Evolutionary conservation across 2,888 invertebrate genomes (phyloP), one percentile per base, ranked within the genome.

Genomic region (Eubasilissa splendida): DNA sequence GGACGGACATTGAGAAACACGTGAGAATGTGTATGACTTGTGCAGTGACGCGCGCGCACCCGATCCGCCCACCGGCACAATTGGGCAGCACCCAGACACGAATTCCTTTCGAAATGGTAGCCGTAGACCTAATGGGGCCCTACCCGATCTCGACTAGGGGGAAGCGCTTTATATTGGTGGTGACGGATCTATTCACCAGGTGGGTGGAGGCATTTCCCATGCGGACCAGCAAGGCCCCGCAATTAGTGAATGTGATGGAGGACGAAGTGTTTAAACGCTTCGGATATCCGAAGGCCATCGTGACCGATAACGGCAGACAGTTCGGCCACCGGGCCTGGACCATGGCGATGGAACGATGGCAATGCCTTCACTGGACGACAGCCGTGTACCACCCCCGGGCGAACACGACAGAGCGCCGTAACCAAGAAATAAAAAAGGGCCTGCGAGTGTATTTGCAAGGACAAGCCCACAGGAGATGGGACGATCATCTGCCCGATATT

Each of bases 151-250:
- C 83, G 3, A 22, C 59, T 5, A n/a, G n/a, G 10, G 83, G 83
- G 4, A 83, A 83, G 59, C 54, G 75, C 8, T 82, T 68, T 66
- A 71, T 85, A 12, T 68, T 85, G 9, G 85, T 85, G 0, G 68
- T 84, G 0, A 85, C 84, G 1, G 84, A 85, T 52, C 4, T 42
- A 4, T 42, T 42, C 42, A 42, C 42, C 4, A 42, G 42, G 42
- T 42, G 42, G 42, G 4, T 4, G 42, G 42, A 42, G 4, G 42
- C 42, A 42, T 42, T 42, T 4, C 3, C 42, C 4, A 4, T 42
- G 4, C 3, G 42, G 3, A 42, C 42, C 4, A 4, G 42, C 3
- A 42, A 42, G 42, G 4, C 42, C 42, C 42, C 42, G 42, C 42
- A 42, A 4, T 4, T 42, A 3, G 42, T 42, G 42, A 4, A 42